A percentile compares a stretch with the other conserved stretches of the same genome.
These are phyloP conservation scores for Pachydiplax longipennis DNA, from an alignment of 2,888 invertebrate genomes.

Conservation along the genomic window DNA sequence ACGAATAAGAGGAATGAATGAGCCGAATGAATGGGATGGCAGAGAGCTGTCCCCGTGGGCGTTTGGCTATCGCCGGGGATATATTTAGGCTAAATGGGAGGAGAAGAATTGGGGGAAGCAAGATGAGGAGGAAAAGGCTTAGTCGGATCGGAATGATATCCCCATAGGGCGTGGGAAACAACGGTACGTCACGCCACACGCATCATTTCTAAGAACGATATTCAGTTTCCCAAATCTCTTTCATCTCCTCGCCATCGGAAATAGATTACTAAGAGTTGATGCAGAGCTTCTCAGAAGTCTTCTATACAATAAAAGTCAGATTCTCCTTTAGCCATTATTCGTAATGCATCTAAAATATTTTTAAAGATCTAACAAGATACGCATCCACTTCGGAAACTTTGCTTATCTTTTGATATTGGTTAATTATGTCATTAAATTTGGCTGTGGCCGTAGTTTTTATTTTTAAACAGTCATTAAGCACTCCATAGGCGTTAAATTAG, in stretches of 20 bases:
- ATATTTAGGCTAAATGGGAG: background rate
- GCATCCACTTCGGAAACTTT: too few species aligned
- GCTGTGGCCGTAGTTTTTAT: too few species aligned
- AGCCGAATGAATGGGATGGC: background rate
- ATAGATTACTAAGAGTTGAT: background rate
- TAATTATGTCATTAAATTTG: too few species aligned
- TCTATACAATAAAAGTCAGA: too few species aligned
- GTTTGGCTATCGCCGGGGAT: constrained; percentile 4
- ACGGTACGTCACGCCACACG: constrained; percentile 22
- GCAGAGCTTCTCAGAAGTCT: too few species aligned
- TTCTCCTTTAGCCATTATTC: too few species aligned
- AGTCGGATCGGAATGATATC: constrained; percentile 5
- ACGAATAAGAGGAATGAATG: background rate
- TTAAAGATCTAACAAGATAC: too few species aligned
- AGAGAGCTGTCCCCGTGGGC: constrained; percentile 4
- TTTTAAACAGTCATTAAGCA: too few species aligned
- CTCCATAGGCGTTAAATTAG: too few species aligned
- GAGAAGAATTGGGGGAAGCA: background rate
- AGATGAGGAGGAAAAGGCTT: background rate
- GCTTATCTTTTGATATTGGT: too few species aligned
- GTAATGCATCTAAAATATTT: too few species aligned
- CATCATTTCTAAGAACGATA: background rate
- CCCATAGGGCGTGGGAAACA: constrained; percentile 25
- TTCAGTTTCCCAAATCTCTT: background rate
- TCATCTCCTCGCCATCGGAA: background rate